These are phyloP conservation scores for Magallana ariakensis DNA, from an alignment of 1,140 invertebrate species.

Conservation along the genomic window DNA sequence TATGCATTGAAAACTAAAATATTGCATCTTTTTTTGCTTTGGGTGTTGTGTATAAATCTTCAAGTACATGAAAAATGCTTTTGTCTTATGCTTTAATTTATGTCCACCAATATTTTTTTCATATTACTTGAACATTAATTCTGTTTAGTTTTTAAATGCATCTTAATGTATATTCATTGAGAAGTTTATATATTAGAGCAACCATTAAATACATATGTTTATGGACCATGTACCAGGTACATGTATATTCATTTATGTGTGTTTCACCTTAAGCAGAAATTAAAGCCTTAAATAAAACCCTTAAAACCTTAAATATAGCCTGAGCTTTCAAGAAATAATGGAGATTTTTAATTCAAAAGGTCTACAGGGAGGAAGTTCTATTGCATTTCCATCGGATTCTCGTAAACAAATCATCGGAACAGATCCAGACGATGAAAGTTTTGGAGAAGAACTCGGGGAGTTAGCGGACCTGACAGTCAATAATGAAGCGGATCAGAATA, in stretches of 20 bases:
- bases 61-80: neutral
- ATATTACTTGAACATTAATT: neutral
- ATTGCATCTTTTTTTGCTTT: constrained; percentile 26
- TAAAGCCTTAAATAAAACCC: too few species aligned
- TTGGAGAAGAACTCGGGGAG: constrained; percentile 96
- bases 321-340: neutral
- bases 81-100: neutral
- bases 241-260: too few species aligned
- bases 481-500: constrained; percentile 92
- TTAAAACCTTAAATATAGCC: too few species aligned
- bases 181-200: too few species aligned
- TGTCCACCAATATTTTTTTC: neutral
- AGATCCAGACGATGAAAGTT: constrained; percentile 84
- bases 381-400: constrained; percentile 60
- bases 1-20: constrained; percentile 17
- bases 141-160: too few species aligned
- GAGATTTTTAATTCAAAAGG: constrained; percentile 54
- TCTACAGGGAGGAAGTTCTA: constrained; percentile 69
- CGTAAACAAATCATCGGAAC: constrained; percentile 68
- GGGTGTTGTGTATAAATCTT: neutral
- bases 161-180: too few species aligned
- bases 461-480: constrained; percentile 97
- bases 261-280: too few species aligned
- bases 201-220: too few species aligned
- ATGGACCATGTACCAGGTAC: too few species aligned